Base-by-base conservation (phyloP, 2,888 invertebrate genomes). In the Ashinkailepas kermadecensis region DNA sequence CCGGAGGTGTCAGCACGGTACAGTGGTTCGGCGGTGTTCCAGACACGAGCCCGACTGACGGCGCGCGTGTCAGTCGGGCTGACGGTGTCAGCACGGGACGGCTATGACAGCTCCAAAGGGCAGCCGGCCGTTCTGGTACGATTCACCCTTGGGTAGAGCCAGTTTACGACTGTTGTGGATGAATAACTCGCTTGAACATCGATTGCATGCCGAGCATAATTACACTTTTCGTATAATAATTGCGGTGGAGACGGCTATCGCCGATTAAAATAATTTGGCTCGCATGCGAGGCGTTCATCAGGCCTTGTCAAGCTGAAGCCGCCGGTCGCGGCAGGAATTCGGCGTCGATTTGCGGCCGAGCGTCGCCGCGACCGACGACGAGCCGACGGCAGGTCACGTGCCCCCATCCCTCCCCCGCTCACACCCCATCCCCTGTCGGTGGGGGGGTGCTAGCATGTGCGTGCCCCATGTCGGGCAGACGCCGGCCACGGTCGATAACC, bases 181-280 rank as follows among this genome's bases (percentile, higher is more conserved):
- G 54, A 74, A 74, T 74, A 74, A 74, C 74, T 74, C 74, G 15
- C 7, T 21, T 2, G 21, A 10, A 54, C 74, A 74, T 74, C 74
- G 74, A 74, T 74, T 56, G 74, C 74, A 74, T 74, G 56, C 54
- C 56, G 9, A 21, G 8, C 18, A 56, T 74, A 74, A 74, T 74
- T 56, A 74, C 56, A 21, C 54, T 74, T 74, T 39, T 54, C 74
- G 74, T 54, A 74, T 74, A 54, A 56, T 74, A 74, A 74, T 74
- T 74, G 74, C 54, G 74, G 74, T 74, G 54, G 74, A 54, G 15
- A 56, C 12, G 74, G 74, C 56, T 54, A 74, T 74, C 21, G 56
- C 54, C 54, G 74, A 74, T 74, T 74, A 74, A 54, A 54, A 56
- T 56, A 74, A 56, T 74, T 74, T 74, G 18, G 74, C 21, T 74